A percentile compares a stretch with the other conserved stretches of the same genome.
phyloP scores from a whole-genome alignment of 2,797 vertebrate genomes.

The Saxicola maurus region DNA sequence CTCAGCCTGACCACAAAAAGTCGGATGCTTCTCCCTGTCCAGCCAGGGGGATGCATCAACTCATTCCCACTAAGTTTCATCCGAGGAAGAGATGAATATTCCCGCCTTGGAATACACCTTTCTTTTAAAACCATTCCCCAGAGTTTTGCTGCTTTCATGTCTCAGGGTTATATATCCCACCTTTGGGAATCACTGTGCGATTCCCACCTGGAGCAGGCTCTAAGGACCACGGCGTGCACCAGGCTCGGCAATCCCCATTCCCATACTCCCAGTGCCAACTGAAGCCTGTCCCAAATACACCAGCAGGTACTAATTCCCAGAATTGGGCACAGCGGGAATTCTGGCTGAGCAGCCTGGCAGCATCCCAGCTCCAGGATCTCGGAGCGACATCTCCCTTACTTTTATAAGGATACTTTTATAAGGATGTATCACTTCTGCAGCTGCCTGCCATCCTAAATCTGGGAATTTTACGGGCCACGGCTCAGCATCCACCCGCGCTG shows the following conservation, averaged over 20 bases:
- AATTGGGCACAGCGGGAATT: neutral
- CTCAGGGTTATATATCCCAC: fast-evolving
- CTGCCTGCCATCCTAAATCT: neutral
- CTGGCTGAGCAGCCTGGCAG: neutral
- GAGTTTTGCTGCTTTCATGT: fast-evolving
- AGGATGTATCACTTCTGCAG: neutral
- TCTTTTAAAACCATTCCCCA: neutral
- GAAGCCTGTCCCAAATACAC: neutral
- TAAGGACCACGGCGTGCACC: fast-evolving
- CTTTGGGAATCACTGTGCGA: fast-evolving
- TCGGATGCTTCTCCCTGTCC: neutral
- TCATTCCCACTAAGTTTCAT: neutral
- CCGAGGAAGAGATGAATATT: neutral
- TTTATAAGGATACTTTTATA: fast-evolving
- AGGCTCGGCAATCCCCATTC: neutral
- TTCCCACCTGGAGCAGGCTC: neutral
- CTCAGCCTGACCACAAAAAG: slow-evolving; percentile 29
- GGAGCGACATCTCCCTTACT: neutral
- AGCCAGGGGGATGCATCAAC: neutral
- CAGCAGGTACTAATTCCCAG: neutral
- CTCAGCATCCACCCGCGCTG: neutral
- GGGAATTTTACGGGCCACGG: neutral
- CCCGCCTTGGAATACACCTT: neutral
- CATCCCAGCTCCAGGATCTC: neutral
- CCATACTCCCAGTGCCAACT: neutral